These are phyloP conservation scores for Melanchra persicariae DNA, from an alignment of 2,888 invertebrate genomes.

Conservation along the genomic window DNA sequence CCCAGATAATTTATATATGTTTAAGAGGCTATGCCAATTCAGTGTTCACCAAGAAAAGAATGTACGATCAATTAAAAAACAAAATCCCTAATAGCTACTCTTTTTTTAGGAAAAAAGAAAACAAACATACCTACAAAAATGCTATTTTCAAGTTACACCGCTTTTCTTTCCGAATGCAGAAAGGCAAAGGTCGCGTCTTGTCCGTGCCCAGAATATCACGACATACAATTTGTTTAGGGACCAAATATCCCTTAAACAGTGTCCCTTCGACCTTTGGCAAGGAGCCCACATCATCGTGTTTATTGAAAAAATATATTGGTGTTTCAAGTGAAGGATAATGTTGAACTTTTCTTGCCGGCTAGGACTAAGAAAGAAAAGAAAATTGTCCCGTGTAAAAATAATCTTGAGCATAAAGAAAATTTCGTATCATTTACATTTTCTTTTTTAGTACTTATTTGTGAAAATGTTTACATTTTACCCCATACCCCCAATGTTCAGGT, in stretches of 20 bases:
- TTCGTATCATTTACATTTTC: too few species aligned
- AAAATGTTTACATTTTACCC: too few species aligned
- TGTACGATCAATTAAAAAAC: background rate
- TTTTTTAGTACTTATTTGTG: too few species aligned
- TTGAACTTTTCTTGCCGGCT: background rate
- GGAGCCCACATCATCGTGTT: constrained; percentile 50
- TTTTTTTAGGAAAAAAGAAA: background rate
- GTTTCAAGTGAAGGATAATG: background rate
- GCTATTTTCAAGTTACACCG: constrained; percentile 46
- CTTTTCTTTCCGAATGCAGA: constrained; percentile 48
- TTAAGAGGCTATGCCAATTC: background rate
- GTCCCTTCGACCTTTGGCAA: constrained; percentile 49
- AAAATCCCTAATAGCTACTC: background rate
- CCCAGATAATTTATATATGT: too few species aligned
- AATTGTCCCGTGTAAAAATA: background rate
- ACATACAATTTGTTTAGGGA: constrained; percentile 76
- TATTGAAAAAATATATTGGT: constrained; percentile 58
- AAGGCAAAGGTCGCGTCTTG: constrained; percentile 74
- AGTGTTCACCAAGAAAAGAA: background rate
- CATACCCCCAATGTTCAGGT: too few species aligned
- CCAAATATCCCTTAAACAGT: constrained; percentile 64
- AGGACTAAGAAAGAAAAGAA: background rate
- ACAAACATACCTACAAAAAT: background rate
- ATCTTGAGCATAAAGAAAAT: too few species aligned
- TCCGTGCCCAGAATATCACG: constrained; percentile 76